Base-by-base conservation (phyloP, 2,797 vertebrate genomes). In the Lindbergichthys nudifrons region DNA sequence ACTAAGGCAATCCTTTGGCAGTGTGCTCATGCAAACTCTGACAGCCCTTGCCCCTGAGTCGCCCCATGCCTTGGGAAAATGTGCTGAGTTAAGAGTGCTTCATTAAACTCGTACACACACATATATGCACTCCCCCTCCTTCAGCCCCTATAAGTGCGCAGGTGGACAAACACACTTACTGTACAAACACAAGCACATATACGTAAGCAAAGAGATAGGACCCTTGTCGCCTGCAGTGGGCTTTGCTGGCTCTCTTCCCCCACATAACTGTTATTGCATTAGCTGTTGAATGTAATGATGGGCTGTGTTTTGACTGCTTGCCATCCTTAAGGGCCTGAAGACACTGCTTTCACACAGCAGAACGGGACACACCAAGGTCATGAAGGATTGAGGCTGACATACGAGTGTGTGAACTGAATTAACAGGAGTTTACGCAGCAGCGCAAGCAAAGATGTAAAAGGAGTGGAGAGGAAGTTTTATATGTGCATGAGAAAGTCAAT, bases 71-170 rank as follows among this genome's bases (percentile, higher is more conserved):
- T 45, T 60, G 81, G 80, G 86, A 86, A 36, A 86, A 82, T 87
- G 80, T 89, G 80, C 73, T 78, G 82, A 87, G 80, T 88, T 86
- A 82, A 80, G 73, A 90, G 80, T 76, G 89, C 85, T 85, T 89
- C 89, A 93, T 92, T 92, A 90, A 91, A 85, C 80, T 47, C 60
- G 76, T 69, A 72, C 64, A 82, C 56, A 65, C 21, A 67, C 39
- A 79, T 19, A 63, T 16, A 30, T 48, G 77, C 39, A 45, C 59
- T 48, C 16, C 56, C 16, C 15, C 23, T 63, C 39, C 26, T 65
- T 32, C 50, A 63, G 42, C 46, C 21, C 19, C 14, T 65, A n/a
- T 71, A 66, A 74, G 81, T 21, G 48, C 62, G 60, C 69, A 86
- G 88, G 82, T 91, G 73, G 83, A 86, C 70, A 82, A 59, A 85